Percentiles rank a stretch among this genome's conserved stretches.
Evolutionary conservation across 2,888 invertebrate species (phyloP).

Genomic region (Brachyptera risi): DNA sequence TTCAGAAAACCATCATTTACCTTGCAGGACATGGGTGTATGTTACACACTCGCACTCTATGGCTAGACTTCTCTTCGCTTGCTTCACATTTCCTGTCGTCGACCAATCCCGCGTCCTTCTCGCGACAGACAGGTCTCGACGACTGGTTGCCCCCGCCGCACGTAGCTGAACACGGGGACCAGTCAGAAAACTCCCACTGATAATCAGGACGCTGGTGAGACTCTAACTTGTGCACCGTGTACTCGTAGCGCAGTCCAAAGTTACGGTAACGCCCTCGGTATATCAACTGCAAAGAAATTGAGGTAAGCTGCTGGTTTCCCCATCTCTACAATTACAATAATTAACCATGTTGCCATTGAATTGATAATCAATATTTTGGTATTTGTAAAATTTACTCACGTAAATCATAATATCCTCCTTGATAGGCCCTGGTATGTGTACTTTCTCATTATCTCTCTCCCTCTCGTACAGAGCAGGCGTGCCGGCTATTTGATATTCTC

Average conservation of each 20-base stretch:
- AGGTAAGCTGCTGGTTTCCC: too few species aligned
- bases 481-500: slow-evolving; percentile 79
- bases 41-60: slow-evolving; percentile 62
- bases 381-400: slow-evolving; percentile 64
- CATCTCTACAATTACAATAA: too few species aligned
- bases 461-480: slow-evolving; percentile 74
- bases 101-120: slow-evolving; percentile 51
- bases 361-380: too few species aligned
- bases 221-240: slow-evolving; percentile 50
- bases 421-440: slow-evolving; percentile 77
- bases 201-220: slow-evolving; percentile 44
- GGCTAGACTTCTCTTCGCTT: slow-evolving; percentile 52
- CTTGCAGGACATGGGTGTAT: slow-evolving; percentile 61
- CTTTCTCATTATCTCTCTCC: slow-evolving; percentile 72
- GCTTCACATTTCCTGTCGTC: slow-evolving; percentile 56
- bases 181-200: slow-evolving; percentile 47
- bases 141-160: slow-evolving; percentile 48
- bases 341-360: too few species aligned
- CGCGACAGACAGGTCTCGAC: slow-evolving; percentile 45
- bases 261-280: slow-evolving; percentile 58
- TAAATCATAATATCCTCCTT: slow-evolving; percentile 75
- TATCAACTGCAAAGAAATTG: slow-evolving; percentile 59
- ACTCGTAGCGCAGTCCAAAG: slow-evolving; percentile 50
- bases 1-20: slow-evolving; percentile 4
- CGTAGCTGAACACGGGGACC: slow-evolving; percentile 49